A percentile compares a stretch with the other conserved stretches of the same genome.
Evolutionary conservation across 64 coral and sea anemone genomes (phyloP).

Genomic region (Actinia tenebrosa): DNA sequence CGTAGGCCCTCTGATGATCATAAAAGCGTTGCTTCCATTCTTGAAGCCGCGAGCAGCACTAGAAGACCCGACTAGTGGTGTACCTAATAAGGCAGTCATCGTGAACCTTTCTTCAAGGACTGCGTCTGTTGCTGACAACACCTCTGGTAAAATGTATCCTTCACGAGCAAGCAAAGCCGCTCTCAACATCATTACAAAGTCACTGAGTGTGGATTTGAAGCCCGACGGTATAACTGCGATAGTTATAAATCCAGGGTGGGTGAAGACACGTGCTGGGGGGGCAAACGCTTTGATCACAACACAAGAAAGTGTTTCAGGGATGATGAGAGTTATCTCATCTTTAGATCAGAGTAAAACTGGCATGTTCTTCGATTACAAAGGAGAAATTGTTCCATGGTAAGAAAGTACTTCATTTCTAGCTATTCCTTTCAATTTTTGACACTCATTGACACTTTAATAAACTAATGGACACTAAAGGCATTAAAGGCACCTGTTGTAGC

Average conservation of each 20-base stretch:
- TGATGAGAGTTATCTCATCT: slow-evolving; percentile 44
- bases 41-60: neutral
- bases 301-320: slow-evolving; percentile 14
- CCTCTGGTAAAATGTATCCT: neutral
- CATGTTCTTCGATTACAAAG: slow-evolving; percentile 25
- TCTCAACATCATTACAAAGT: slow-evolving; percentile 34
- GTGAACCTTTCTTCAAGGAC: no score
- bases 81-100: no score
- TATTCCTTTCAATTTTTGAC: no score
- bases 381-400: slow-evolving; percentile 37
- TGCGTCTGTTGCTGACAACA: no score
- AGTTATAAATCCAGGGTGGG: slow-evolving; percentile 3
- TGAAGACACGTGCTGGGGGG: no score
- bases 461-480: no score
- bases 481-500: no score
- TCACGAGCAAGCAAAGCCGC: slow-evolving; percentile 34
- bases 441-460: no score
- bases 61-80: neutral
- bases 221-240: slow-evolving; percentile 15
- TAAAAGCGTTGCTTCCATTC: slow-evolving; percentile 18
- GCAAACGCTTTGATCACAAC: neutral
- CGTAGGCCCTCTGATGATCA: slow-evolving; percentile 36
- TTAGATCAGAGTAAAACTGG: slow-evolving; percentile 32
- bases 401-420: neutral
- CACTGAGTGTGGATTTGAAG: slow-evolving; percentile 21